phyloP scores from a whole-genome alignment of 2,888 invertebrate genomes.

The Hirtodrosophila duncani region DNA sequence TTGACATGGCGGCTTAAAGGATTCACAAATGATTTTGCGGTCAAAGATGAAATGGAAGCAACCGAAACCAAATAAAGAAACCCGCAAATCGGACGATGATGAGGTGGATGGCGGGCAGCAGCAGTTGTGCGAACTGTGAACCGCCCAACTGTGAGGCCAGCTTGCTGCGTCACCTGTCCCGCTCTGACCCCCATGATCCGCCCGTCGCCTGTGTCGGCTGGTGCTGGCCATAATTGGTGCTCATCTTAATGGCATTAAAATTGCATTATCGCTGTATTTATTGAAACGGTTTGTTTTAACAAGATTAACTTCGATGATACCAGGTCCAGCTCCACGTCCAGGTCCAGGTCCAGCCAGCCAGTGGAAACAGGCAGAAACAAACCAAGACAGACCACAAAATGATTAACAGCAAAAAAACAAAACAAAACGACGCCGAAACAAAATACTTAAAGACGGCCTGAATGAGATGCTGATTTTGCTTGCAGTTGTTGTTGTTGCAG shows the following conservation, averaged over 20 bases:
- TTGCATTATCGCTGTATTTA: slow-evolving; percentile 76
- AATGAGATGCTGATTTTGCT: too few relatives aligned
- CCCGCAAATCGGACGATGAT: neutral
- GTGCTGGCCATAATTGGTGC: slow-evolving; percentile 75
- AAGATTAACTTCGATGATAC: slow-evolving; percentile 68
- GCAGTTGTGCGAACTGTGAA: slow-evolving; percentile 21
- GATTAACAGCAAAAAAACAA: slow-evolving; percentile 57
- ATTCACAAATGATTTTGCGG: slow-evolving; percentile 66
- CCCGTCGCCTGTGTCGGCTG: slow-evolving; percentile 18
- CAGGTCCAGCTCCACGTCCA: slow-evolving; percentile 19
- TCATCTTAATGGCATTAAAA: slow-evolving; percentile 77
- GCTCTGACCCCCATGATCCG: neutral
- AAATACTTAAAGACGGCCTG: too few relatives aligned
- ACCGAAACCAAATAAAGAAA: neutral
- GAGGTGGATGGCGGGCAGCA: neutral
- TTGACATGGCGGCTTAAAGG: slow-evolving; percentile 50
- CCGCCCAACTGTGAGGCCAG: neutral
- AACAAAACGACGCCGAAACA: too few relatives aligned
- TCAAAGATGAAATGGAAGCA: slow-evolving; percentile 61
- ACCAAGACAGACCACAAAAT: slow-evolving; percentile 55
- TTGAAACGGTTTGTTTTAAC: slow-evolving; percentile 74
- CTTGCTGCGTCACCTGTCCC: neutral
- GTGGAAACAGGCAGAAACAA: slow-evolving; percentile 3
- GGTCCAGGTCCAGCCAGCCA: neutral
- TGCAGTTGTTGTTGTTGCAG: neutral